phyloP scores from a whole-genome alignment of 2,113 vertebrate species.

The Eptatretus burgeri region DNA sequence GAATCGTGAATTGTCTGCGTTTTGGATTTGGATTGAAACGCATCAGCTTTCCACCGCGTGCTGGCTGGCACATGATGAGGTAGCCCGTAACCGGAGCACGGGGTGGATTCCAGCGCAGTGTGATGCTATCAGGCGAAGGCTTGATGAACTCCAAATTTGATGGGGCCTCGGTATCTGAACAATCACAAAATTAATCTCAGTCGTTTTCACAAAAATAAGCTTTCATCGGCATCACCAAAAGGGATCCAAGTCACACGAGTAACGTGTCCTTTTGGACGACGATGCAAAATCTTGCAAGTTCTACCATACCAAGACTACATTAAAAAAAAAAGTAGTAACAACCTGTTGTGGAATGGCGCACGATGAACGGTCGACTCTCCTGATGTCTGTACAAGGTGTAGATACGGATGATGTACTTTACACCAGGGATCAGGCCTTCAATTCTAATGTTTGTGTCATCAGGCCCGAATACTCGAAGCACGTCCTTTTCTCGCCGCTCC shows the following conservation, averaged over 20 bases:
- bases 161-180: conserved; percentile 19
- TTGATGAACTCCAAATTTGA: conserved; percentile 57
- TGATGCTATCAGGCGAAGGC: conserved; percentile 41
- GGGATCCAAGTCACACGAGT: too few relatives aligned
- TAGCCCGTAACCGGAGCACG: conserved; percentile 53
- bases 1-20: neutral
- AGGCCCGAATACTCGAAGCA: conserved; percentile 38
- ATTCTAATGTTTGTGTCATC: conserved; percentile 53
- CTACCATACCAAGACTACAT: too few relatives aligned
- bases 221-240: too few relatives aligned
- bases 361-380: conserved; percentile 53
- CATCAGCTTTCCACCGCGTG: conserved; percentile 28
- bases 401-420: conserved; percentile 83
- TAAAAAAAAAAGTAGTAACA: too few relatives aligned
- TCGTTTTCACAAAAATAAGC: too few relatives aligned
- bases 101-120: conserved; percentile 49
- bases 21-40: neutral
- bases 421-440: conserved; percentile 57
- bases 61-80: conserved; percentile 48
- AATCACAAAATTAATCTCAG: too few relatives aligned
- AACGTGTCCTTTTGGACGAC: too few relatives aligned
- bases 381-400: conserved; percentile 56
- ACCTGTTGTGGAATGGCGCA: too few relatives aligned
- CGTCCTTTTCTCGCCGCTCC: conserved; percentile 40
- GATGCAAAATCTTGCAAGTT: too few relatives aligned